phyloP scores from a whole-genome alignment of 2,888 invertebrate genomes.

The Dolichomitus sp. region DNA sequence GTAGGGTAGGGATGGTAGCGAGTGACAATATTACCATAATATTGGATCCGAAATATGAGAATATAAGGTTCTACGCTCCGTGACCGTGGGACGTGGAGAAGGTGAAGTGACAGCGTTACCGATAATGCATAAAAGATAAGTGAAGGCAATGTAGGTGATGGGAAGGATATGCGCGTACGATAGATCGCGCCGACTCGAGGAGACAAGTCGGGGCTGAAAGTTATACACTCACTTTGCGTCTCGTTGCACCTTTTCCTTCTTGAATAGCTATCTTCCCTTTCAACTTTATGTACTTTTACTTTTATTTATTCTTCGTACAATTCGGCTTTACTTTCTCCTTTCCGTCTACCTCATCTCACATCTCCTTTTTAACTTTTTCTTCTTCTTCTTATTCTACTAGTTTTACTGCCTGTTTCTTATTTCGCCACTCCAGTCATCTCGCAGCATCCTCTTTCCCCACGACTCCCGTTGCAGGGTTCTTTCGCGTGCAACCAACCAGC shows the following conservation, averaged over 20 bases:
- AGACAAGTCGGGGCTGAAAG: slow-evolving; percentile 57
- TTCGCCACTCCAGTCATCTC: slow-evolving; percentile 54
- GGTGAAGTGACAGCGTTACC: slow-evolving; percentile 61
- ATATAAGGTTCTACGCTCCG: slow-evolving; percentile 59
- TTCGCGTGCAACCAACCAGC: slow-evolving; percentile 27
- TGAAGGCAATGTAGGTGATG: slow-evolving; percentile 57
- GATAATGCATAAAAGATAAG: slow-evolving; percentile 84
- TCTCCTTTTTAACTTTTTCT: neutral
- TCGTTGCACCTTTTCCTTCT: slow-evolving; percentile 34
- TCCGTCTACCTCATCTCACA: slow-evolving; percentile 24
- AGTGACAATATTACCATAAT: slow-evolving; percentile 79
- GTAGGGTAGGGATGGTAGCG: slow-evolving; percentile 38
- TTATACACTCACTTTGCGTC: slow-evolving; percentile 56
- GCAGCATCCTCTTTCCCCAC: slow-evolving; percentile 33
- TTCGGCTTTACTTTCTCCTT: slow-evolving; percentile 47
- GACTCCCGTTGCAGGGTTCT: slow-evolving; percentile 38
- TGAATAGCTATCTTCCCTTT: slow-evolving; percentile 12
- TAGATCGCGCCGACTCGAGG: slow-evolving; percentile 11
- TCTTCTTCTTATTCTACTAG: slow-evolving; percentile 24
- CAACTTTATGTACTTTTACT: slow-evolving; percentile 40
- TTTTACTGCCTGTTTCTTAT: slow-evolving; percentile 57
- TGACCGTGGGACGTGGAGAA: slow-evolving; percentile 34
- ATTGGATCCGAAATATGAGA: slow-evolving; percentile 81
- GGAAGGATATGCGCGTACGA: slow-evolving; percentile 27
- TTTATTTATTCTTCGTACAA: slow-evolving; percentile 58